phyloP scores from a whole-genome alignment of 2,113 vertebrate genomes.

The Ibidorhyncha struthersii region DNA sequence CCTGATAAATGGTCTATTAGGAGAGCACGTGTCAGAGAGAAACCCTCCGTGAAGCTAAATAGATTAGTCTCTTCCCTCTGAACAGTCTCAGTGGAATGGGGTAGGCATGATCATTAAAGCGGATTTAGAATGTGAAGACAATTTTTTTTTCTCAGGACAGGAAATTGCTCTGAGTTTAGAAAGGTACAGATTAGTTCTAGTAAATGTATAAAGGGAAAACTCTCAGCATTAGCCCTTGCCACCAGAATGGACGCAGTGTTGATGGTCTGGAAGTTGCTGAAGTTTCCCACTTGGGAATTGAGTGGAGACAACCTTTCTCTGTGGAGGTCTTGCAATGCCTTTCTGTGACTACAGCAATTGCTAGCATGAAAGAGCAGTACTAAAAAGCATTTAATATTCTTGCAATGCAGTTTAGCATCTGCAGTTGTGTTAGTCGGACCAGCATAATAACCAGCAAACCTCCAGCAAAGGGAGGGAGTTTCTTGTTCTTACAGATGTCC shows the following conservation, averaged over 20 bases:
- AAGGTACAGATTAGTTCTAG: background rate
- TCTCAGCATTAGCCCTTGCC: background rate
- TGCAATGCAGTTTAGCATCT: background rate
- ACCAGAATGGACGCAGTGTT: background rate
- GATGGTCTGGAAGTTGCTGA: background rate
- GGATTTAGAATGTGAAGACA: background rate
- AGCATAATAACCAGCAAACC: background rate
- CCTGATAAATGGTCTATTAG: slow-evolving; percentile 76
- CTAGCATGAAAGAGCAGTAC: background rate
- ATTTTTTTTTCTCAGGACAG: background rate
- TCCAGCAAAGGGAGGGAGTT: background rate
- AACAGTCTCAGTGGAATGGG: slow-evolving; percentile 10
- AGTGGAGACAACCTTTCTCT: background rate
- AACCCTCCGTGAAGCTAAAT: slow-evolving; percentile 63
- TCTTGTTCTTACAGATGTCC: background rate
- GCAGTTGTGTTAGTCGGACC: background rate
- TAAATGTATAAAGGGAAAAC: background rate
- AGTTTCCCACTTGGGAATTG: background rate
- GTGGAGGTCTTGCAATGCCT: background rate
- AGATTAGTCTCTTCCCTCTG: slow-evolving; percentile 57
- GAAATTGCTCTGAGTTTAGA: slow-evolving; percentile 2
- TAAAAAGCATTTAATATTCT: background rate
- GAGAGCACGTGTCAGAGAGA: slow-evolving; percentile 61
- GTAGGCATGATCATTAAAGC: slow-evolving; percentile 35
- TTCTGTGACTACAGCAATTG: background rate